phyloP scores from a whole-genome alignment of 1,140 invertebrate species.

The Vollenhovia emeryi region DNA sequence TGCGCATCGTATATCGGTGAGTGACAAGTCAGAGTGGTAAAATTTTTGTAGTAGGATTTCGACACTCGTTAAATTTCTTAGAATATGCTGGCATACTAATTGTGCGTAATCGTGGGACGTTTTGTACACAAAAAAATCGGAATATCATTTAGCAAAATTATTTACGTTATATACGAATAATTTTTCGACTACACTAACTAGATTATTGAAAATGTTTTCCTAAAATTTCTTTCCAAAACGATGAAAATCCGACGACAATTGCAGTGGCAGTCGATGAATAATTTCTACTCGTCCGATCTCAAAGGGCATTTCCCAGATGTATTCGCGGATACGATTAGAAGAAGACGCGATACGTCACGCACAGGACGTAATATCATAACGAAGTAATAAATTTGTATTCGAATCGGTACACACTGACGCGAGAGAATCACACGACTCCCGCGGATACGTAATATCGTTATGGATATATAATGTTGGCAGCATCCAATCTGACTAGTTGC shows the following conservation, averaged over 20 bases:
- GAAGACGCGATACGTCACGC: neutral
- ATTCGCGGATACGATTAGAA: neutral
- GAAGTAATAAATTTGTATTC: constrained; percentile 17
- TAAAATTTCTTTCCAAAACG: neutral
- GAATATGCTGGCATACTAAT: no score
- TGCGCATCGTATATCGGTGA: no score
- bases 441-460: constrained; percentile 13
- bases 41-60: no score
- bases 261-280: neutral
- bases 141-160: neutral
- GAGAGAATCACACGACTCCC: constrained; percentile 2
- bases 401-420: neutral
- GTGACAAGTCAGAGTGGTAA: no score
- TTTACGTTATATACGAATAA: no score
- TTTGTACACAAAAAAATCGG: neutral
- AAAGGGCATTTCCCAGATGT: neutral
- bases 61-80: no score
- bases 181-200: neutral
- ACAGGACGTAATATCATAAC: constrained; percentile 4
- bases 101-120: neutral
- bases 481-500: constrained; percentile 36
- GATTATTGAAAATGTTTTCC: neutral
- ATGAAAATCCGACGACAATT: neutral
- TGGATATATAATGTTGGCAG: constrained; percentile 31
- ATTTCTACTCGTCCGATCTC: neutral